Evolutionary conservation across 2,113 vertebrate genomes (phyloP), one percentile per base, ranked within the genome.

Genomic region (Clinocottus analis): DNA sequence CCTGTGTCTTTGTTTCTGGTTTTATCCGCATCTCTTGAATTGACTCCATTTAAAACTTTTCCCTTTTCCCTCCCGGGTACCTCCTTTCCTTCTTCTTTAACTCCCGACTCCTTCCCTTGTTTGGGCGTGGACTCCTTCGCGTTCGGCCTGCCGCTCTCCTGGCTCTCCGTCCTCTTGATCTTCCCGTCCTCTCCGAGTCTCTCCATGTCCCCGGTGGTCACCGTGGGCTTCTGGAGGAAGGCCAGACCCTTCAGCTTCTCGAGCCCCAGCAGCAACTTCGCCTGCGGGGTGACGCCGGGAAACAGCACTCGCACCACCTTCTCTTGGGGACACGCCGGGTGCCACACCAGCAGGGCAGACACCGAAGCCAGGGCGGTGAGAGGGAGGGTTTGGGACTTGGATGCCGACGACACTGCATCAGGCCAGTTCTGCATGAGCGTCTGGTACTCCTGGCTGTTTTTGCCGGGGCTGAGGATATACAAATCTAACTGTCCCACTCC

Each of bases 401-500:
- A 77, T 1, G 94, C 65, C 17, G 91, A 83, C 21, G 88, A 76
- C 0, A 77, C 66, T 0, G 76, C 80, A 4, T 95, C 94, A 0
- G 95, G 77, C 97, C 97, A 97, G 0, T 92, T 95, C 79, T 96
- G 95, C 93, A 95, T 93, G 6, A 98, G 89, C 5, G 90, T 91
- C 39, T 97, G 96, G 56, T 97, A 92, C 72, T 96, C 96, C 37
- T 94, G 92, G 72, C 88, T 95, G 56, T 92, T 94, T 21, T 94
- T 93, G 2, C 95, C 93, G 0, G 98, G 98, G 85, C 95, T 97
- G 11, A 99, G 92, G 67, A 98, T 90, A 0, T 97, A 98, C 89
- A 99, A 93, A 83, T 99, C 97, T 83, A 99, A 25, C 21, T 97
- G 93, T 1, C 98, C 98, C 10, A 99, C 97, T 0, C 98, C 98